Conservation (phyloP, 1,140 invertebrate genomes). For the Bombus soroeensis region DNA sequence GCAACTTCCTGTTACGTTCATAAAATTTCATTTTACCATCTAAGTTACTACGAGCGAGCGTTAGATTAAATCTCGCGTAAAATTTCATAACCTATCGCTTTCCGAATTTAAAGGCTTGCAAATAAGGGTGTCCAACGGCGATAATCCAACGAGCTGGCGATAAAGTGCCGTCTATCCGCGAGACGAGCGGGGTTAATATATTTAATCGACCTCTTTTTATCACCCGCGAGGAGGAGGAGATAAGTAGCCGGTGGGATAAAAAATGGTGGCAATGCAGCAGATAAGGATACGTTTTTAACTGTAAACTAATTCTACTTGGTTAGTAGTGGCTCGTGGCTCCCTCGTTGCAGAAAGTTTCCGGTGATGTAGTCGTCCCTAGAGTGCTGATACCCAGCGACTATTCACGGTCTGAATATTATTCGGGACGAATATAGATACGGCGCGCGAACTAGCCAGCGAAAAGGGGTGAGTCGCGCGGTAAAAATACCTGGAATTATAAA, state of each 20-base stretch:
- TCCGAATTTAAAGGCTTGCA: background rate
- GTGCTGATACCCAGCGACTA: constrained; percentile 56
- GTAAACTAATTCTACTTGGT: constrained; percentile 74
- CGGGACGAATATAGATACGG: constrained; percentile 53
- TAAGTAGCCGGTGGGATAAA: constrained; percentile 42
- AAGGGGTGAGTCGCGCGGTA: constrained; percentile 61
- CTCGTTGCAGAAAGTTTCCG: constrained; percentile 67
- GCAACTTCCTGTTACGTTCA: background rate
- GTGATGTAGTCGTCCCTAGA: constrained; percentile 75
- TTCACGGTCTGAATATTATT: constrained; percentile 67
- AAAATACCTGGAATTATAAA: constrained; percentile 74
- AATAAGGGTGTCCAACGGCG: background rate
- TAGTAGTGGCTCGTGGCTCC: constrained; percentile 15
- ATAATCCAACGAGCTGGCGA: background rate
- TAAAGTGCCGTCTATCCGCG: background rate
- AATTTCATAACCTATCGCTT: background rate
- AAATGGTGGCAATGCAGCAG: constrained; percentile 35
- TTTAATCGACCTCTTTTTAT: constrained; percentile 24
- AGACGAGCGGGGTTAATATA: constrained; percentile 1
- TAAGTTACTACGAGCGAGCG: background rate
- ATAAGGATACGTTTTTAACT: constrained; percentile 67
- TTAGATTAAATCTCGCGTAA: background rate
- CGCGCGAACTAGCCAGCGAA: constrained; percentile 49
- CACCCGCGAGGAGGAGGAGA: background rate
- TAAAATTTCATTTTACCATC: background rate